These are phyloP conservation scores for Laodelphax striatellus DNA, from an alignment of 1,140 invertebrate genomes.

Conservation along the genomic window DNA sequence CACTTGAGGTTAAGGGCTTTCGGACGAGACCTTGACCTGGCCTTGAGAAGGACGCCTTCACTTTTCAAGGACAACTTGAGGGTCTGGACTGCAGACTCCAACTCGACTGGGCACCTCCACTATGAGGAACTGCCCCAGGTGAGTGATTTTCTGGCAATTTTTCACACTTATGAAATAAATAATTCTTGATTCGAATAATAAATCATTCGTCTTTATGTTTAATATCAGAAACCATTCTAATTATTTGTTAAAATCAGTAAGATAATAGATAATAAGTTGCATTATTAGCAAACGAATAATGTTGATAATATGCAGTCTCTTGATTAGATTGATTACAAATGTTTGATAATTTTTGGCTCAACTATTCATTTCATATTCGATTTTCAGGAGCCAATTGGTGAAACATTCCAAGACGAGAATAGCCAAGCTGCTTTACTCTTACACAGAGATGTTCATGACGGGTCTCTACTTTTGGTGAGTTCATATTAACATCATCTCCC, in stretches of 20 bases:
- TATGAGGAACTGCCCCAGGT: conserved; percentile 21
- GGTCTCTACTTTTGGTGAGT: conserved; percentile 73
- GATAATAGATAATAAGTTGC: too few species aligned
- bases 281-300: too few species aligned
- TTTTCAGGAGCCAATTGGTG: conserved; percentile 44
- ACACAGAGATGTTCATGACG: conserved; percentile 59
- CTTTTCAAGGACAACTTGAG: conserved; percentile 48
- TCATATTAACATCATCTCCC: background rate
- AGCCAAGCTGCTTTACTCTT: conserved; percentile 76
- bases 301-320: too few species aligned
- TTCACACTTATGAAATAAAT: background rate
- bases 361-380: too few species aligned
- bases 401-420: conserved; percentile 72
- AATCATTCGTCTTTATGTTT: background rate
- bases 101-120: conserved; percentile 18
- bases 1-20: conserved; percentile 64
- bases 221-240: too few species aligned
- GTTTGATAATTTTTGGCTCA: too few species aligned
- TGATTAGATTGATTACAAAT: too few species aligned
- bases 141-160: conserved; percentile 1
- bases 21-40: conserved; percentile 56
- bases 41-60: conserved; percentile 56
- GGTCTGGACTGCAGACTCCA: conserved; percentile 41
- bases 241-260: too few species aligned
- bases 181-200: background rate